Percentiles rank a stretch among this genome's conserved stretches.
These are phyloP conservation scores for Cataglyphis hispanica DNA, from an alignment of 1,140 invertebrate species.

Conservation along the genomic window DNA sequence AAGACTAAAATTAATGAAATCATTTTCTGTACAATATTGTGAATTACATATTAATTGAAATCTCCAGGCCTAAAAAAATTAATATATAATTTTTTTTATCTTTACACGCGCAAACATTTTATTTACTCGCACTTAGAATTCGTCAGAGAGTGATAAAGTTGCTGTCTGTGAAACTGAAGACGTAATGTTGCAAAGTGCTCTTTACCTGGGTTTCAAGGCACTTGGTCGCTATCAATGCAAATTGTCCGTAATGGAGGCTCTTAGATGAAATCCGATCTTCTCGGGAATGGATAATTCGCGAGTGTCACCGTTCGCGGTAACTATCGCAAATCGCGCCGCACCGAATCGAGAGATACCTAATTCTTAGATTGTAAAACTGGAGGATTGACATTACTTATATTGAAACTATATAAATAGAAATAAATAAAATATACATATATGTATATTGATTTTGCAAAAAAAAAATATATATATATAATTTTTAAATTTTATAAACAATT, in stretches of 20 bases:
- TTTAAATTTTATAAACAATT: too few relatives aligned
- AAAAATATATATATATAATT: too few relatives aligned
- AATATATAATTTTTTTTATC: background rate
- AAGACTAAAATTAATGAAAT: background rate
- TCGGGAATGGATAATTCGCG: constrained; percentile 78
- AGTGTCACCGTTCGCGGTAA: constrained; percentile 70
- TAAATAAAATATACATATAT: too few relatives aligned
- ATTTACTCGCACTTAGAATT: constrained; percentile 18
- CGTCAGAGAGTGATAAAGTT: background rate
- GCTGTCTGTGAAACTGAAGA: constrained; percentile 56
- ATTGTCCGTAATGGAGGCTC: constrained; percentile 85
- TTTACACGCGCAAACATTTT: background rate
- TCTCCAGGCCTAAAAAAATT: background rate
- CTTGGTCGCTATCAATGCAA: constrained; percentile 85
- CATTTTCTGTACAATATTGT: background rate
- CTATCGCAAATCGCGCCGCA: constrained; percentile 41
- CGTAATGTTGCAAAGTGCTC: constrained; percentile 80
- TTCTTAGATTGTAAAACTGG: background rate
- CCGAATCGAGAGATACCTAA: constrained; percentile 35
- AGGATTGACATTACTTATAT: background rate
- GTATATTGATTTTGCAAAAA: too few relatives aligned
- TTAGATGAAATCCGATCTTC: constrained; percentile 84
- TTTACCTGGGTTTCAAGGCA: constrained; percentile 82
- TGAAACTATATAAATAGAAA: background rate
- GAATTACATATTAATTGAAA: background rate